Base-by-base conservation (phyloP, 2,888 invertebrate species). In the Epiblema foenella region DNA sequence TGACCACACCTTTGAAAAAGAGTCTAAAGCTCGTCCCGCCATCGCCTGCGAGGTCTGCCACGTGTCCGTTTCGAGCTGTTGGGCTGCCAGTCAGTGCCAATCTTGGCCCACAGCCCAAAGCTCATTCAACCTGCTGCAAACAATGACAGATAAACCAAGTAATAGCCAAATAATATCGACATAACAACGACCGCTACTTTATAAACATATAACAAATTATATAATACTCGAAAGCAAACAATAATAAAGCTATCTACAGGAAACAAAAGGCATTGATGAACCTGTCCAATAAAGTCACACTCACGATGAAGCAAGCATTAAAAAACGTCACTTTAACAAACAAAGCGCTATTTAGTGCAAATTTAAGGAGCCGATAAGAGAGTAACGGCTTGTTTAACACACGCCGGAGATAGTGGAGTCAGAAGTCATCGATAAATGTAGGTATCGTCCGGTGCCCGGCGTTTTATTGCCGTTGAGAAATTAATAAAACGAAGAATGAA, bases 261-360 rank as follows among this genome's bases (percentile, higher is more conserved):
- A 64, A 64, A 20, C 64, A 54, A 64, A 46, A 52, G 15, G 37
- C 20, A 52, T 7, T 7, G 2, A 51, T 54, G 37, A 64, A 54
- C 15, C n/a, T 64, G 64, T 64, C 64, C 12, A 64, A 64, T 64
- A 54, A 64, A 39, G 1, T 64, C 52, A 54, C 64, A 64, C 64
- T 39, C 9, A 18, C n/a, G 11, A 3, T 52, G 52, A 63, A 33
- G 18, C 62, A 20, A 4, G 20, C 20, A 52, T 39, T 63, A 11
- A 64, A 64, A 64, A 64, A 64, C 64, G 20, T n/a, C 24, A 52
- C 10, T 42, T 24, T n/a, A 24, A 64, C 37, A n/a, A 39, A 64
- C 64, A 64, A 64, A 64, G 64, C 64, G n/a, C 54, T 64, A 64
- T 64, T 64, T 64, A 64, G 52, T 52, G 63, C 39, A 64, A 64